Base-by-base conservation (phyloP, 1,140 invertebrate species). In the Matsumurasca onukii region DNA sequence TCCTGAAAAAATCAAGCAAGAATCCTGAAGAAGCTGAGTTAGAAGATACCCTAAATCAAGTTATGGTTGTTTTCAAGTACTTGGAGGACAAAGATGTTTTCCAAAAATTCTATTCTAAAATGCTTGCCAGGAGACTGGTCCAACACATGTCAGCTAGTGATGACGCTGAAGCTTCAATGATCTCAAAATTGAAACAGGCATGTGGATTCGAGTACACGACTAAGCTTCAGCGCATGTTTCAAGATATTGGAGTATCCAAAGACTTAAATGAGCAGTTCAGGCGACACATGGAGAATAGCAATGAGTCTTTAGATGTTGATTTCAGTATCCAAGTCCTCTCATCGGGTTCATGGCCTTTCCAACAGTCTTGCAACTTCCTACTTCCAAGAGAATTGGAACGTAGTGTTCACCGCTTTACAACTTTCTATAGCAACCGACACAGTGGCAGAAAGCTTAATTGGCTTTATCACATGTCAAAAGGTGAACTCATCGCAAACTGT, bases 1-100 rank as follows among this genome's bases (percentile, higher is more conserved):
- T 99, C 69, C 82, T 99, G 63, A 98, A 98, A 80, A 99, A 99
- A 79, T 96, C 93, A 63, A 95, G 95, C 74, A 98, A 98, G 82
- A 99, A 98, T 82, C 94, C 96, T 0, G 97, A 99, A 81, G 98
- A 99, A 80, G 91, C 93, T 20, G 98, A 99, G 81, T 86, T 99
- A 30, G 98, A 99, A 81, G 97, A 99, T 80, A 97, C 95, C 31
- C 84, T 99, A 22, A 98, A 98, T 82, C 95, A 99, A 92, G 92
- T 93, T 76, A 99, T 99, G 97, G 92, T 98, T 70, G 96, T 99
- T 24, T 99, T 99, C 82, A 99, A 99, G 82, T 99, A 99, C 78
- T 97, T 99, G 65, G 97, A 99, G 82, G 98, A 99, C 81, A 99
- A 99, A 82, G 98, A 99, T 82, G 97, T 99, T n/a, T 99, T 99